Base-by-base conservation (phyloP, 2,888 invertebrate genomes). In the Empis livida region DNA sequence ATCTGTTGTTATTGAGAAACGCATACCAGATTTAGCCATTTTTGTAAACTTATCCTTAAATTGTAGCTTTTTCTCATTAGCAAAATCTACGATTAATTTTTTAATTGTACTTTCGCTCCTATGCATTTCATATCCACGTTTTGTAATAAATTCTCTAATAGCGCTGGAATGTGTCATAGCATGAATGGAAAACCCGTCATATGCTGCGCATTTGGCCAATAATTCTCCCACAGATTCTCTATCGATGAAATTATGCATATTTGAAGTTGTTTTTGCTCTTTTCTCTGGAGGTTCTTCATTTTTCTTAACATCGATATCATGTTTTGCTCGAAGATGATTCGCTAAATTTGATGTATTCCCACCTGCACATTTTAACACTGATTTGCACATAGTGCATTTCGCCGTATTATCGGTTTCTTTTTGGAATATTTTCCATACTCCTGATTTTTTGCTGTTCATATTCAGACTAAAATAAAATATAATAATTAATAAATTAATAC, bases 151-250 rank as follows among this genome's bases (percentile, higher is more conserved):
- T 43, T 31, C 31, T 43, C 31, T 30, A n/a, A 43, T 31, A 43
- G 43, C 43, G 14, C 31, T 31, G 23, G 43, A 43, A 43, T 43
- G 43, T 43, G 43, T 43, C 14, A 43, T 43, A 43, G 42, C 31
- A 31, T 43, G 43, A 43, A 31, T 43, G 27, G 43, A 43, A 43
- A 43, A 14, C 38, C 14, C 38, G 31, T 43, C 43, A 31, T 43
- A 31, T 10, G 43, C 43, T 14, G 31, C 43, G 8, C 31, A 43
- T 43, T 43, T 43, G 31, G 31, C 31, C 32, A 31, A 43, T 31
- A 43, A 43, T 43, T 43, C 43, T 43, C 43, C 43, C 15, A 43
- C 10, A 31, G 31, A 43, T 43, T 43, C 43, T 14, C 31, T 43
- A 10, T 43, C n/a, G 31, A 43, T 31, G 20, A 23, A n/a, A 27